Evolutionary conservation across 1,140 invertebrate genomes (phyloP).

Genomic region (Carcinoscorpius rotundicauda): DNA sequence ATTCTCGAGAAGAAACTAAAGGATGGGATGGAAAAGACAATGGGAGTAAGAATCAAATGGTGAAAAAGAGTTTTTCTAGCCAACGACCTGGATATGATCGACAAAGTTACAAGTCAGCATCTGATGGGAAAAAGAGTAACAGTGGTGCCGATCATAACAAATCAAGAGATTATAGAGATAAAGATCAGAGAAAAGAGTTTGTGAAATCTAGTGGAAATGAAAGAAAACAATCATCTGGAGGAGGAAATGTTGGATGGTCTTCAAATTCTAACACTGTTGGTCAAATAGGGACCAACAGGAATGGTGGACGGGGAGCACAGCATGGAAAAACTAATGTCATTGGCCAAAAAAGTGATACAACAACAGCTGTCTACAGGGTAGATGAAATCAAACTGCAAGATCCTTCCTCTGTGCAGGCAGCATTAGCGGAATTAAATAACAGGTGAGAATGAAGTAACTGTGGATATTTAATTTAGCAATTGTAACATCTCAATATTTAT

Average conservation of each 20-base stretch:
- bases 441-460: conserved; percentile 22
- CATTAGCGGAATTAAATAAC: conserved; percentile 38
- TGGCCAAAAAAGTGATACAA: conserved; percentile 31
- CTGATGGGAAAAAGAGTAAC: neutral
- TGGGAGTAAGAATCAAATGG: conserved; percentile 10
- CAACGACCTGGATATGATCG: conserved; percentile 33
- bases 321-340: conserved; percentile 16
- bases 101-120: conserved; percentile 22
- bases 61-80: conserved; percentile 34
- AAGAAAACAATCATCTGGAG: conserved; percentile 14
- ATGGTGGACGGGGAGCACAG: conserved; percentile 1
- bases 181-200: conserved; percentile 8
- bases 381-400: conserved; percentile 46
- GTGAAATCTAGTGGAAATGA: conserved; percentile 14
- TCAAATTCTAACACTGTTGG: too few relatives aligned
- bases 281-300: conserved; percentile 1
- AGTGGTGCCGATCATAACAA: neutral
- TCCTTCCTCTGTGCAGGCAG: conserved; percentile 44
- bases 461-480: neutral
- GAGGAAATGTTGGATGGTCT: conserved; percentile 10
- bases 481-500: neutral
- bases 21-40: conserved; percentile 25
- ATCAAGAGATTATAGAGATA: neutral
- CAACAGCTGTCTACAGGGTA: conserved; percentile 39
- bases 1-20: conserved; percentile 23